Percentiles rank a stretch among this genome's conserved stretches.
phyloP scores from a whole-genome alignment of 2,113 vertebrate species.

The Pseudorasbora parva region DNA sequence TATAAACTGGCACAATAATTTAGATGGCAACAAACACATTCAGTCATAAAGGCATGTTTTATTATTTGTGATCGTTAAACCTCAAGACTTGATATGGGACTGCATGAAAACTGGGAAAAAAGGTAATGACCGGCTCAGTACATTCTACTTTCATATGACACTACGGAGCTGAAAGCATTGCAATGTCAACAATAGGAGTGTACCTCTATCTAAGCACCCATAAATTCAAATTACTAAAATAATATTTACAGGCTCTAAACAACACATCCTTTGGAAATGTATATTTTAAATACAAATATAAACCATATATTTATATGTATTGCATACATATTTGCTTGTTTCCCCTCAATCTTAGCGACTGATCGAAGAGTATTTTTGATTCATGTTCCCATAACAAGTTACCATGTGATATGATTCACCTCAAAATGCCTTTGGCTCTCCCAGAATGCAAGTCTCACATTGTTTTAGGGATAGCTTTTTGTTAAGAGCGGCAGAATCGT shows the following conservation, averaged over 20 bases:
- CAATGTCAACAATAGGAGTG: slow-evolving; percentile 60
- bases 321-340: slow-evolving; percentile 67
- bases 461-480: slow-evolving; percentile 45
- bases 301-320: slow-evolving; percentile 67
- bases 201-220: slow-evolving; percentile 59
- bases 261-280: slow-evolving; percentile 62
- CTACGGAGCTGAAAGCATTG: slow-evolving; percentile 61
- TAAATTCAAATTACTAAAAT: slow-evolving; percentile 73
- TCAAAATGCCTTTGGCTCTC: slow-evolving; percentile 53
- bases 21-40: slow-evolving; percentile 4
- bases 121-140: slow-evolving; percentile 57
- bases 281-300: slow-evolving; percentile 70
- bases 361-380: slow-evolving; percentile 57
- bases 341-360: slow-evolving; percentile 54
- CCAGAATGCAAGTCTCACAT: slow-evolving; percentile 62
- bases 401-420: slow-evolving; percentile 51
- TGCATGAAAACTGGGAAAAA: slow-evolving; percentile 62
- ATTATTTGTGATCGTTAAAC: slow-evolving; percentile 64
- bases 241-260: slow-evolving; percentile 74
- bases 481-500: slow-evolving; percentile 52
- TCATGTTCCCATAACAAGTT: slow-evolving; percentile 53
- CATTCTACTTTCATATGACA: slow-evolving; percentile 52
- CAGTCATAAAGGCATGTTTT: slow-evolving; percentile 64
- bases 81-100: slow-evolving; percentile 61
- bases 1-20: not conserved